These are phyloP conservation scores for Sarcoramphus papa DNA, from an alignment of 2,797 vertebrate species.

Conservation along the genomic window DNA sequence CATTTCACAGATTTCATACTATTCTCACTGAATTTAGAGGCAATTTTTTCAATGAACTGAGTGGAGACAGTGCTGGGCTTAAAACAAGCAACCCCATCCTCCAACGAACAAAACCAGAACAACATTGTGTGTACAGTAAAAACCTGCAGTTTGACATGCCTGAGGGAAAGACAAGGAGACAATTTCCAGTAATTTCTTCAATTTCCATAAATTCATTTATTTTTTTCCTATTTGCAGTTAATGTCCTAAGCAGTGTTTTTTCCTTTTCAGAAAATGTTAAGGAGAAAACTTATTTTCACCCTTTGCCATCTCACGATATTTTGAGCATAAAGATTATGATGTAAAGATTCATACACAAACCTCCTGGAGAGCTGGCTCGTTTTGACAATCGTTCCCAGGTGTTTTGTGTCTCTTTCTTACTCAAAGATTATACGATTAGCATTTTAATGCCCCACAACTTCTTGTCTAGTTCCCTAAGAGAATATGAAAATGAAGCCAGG, in stretches of 20 bases:
- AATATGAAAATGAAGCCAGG: neutral
- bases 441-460: constrained; percentile 20
- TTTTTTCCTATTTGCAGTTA: neutral
- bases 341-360: neutral
- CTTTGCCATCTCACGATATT: neutral
- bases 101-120: neutral
- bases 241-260: neutral
- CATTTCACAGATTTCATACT: neutral
- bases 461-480: neutral
- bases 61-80: neutral
- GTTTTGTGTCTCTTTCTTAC: neutral
- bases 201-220: neutral
- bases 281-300: neutral
- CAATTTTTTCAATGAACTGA: neutral
- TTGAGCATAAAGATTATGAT: neutral
- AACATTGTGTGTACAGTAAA: neutral
- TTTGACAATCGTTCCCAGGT: constrained; percentile 19
- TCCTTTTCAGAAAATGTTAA: neutral
- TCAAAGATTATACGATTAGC: neutral
- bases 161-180: neutral
- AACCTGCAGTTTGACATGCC: neutral
- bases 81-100: neutral
- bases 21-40: neutral
- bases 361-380: neutral
- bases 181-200: neutral